A percentile compares a stretch with the other conserved stretches of the same genome.
phyloP scores from a whole-genome alignment of 2,797 vertebrate species.

The Scarus forsteni region DNA sequence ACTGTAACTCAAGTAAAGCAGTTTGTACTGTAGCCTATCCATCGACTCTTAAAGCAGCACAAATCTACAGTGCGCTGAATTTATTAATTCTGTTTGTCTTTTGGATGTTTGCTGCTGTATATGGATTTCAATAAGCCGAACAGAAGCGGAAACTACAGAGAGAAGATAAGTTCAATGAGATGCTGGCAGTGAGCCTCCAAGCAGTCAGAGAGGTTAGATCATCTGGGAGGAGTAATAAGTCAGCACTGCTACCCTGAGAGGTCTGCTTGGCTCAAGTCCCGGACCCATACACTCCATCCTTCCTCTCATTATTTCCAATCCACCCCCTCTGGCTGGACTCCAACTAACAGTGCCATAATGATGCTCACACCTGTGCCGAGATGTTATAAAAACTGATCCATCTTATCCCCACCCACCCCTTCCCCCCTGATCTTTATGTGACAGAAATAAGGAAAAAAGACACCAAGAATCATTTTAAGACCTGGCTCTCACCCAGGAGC shows the following conservation, averaged over 20 bases:
- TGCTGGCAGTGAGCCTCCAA: slow-evolving; percentile 37
- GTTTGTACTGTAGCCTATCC: too few species aligned
- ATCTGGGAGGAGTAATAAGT: slow-evolving; percentile 59
- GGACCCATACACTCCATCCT: slow-evolving; percentile 35
- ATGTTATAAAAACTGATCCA: slow-evolving; percentile 57
- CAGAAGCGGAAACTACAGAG: slow-evolving; percentile 23
- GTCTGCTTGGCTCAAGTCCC: slow-evolving; percentile 52
- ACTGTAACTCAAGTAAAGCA: too few species aligned
- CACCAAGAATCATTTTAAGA: slow-evolving; percentile 41
- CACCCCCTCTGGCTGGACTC: slow-evolving; percentile 44
- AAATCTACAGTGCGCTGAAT: background rate
- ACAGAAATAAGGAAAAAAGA: slow-evolving; percentile 38
- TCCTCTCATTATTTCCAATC: slow-evolving; percentile 60
- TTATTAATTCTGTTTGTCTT: slow-evolving; percentile 36
- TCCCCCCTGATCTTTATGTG: background rate
- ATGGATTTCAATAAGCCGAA: slow-evolving; percentile 17
- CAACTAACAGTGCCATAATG: slow-evolving; percentile 41
- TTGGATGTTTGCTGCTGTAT: slow-evolving; percentile 26
- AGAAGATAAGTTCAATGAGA: slow-evolving; percentile 48
- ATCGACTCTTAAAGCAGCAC: slow-evolving; percentile 14
- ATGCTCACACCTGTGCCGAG: slow-evolving; percentile 55
- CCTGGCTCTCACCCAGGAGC: slow-evolving; percentile 52
- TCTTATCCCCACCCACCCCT: slow-evolving; percentile 10
- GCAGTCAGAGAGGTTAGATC: slow-evolving; percentile 46
- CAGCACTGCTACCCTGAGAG: slow-evolving; percentile 36